Percentiles rank a stretch among this genome's conserved stretches.
Conservation (phyloP, 2,113 vertebrate species). For the Azemiops feae region DNA sequence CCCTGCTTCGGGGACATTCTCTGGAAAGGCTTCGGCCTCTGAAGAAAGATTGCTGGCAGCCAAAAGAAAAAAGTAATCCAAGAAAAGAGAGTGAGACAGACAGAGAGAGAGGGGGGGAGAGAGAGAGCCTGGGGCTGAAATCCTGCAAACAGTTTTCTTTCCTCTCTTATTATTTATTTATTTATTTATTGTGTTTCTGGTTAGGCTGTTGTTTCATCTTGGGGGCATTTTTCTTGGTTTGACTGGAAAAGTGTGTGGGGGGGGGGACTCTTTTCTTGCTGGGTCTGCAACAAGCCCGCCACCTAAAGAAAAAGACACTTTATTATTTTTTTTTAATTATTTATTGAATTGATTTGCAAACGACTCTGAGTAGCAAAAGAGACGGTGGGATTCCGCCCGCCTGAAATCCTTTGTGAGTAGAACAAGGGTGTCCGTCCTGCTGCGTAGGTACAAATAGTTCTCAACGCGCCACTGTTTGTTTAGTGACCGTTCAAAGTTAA, state of each 20-base stretch:
- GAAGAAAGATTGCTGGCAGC: background rate
- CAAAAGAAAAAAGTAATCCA: background rate
- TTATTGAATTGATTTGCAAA: background rate
- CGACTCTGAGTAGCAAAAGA: background rate
- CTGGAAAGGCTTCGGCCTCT: background rate
- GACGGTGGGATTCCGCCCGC: background rate
- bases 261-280: background rate
- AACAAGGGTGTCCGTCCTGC: rapidly evolving
- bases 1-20: background rate
- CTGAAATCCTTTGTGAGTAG: background rate
- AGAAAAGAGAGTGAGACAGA: background rate
- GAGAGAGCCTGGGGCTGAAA: background rate
- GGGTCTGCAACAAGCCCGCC: background rate
- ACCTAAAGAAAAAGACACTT: background rate
- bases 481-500: background rate
- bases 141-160: background rate
- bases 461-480: background rate
- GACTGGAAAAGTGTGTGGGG: background rate
- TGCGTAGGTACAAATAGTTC: background rate
- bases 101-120: background rate
- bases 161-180: background rate
- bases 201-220: background rate
- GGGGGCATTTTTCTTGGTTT: background rate
- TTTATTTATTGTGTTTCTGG: background rate
- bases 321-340: background rate